Evolutionary conservation across 1,140 invertebrate genomes (phyloP).

Genomic region (Panagrolaimus sp.): DNA sequence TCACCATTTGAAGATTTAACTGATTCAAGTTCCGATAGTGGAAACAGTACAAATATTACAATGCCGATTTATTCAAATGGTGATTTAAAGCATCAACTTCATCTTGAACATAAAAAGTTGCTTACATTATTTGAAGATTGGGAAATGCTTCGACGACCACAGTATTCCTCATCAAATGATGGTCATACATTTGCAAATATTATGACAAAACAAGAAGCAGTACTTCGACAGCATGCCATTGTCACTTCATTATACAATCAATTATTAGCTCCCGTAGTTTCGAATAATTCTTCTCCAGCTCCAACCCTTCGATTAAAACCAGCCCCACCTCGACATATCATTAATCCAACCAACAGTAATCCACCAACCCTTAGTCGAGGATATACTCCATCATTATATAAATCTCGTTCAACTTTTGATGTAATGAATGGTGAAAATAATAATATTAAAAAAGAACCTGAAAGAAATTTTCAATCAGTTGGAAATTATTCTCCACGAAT

Average conservation of each 20-base stretch:
- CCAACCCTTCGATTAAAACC: background rate
- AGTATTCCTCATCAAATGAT: background rate
- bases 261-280: constrained; percentile 8
- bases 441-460: constrained; percentile 3
- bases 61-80: background rate
- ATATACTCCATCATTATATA: background rate
- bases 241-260: constrained; percentile 8
- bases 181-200: background rate
- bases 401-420: constrained; percentile 3
- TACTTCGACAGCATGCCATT: constrained; percentile 4
- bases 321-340: background rate
- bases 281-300: background rate
- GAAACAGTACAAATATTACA: background rate
- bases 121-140: constrained; percentile 6
- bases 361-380: background rate
- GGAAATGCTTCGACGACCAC: constrained; percentile 12
- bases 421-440: background rate
- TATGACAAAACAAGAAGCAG: background rate
- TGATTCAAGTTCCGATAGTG: background rate
- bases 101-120: constrained; percentile 14
- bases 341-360: background rate
- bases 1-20: background rate
- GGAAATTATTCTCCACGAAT: background rate
- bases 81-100: constrained; percentile 8
- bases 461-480: background rate